phyloP scores from a whole-genome alignment of 2,888 invertebrate genomes.

The Chloroclystis v-ata region DNA sequence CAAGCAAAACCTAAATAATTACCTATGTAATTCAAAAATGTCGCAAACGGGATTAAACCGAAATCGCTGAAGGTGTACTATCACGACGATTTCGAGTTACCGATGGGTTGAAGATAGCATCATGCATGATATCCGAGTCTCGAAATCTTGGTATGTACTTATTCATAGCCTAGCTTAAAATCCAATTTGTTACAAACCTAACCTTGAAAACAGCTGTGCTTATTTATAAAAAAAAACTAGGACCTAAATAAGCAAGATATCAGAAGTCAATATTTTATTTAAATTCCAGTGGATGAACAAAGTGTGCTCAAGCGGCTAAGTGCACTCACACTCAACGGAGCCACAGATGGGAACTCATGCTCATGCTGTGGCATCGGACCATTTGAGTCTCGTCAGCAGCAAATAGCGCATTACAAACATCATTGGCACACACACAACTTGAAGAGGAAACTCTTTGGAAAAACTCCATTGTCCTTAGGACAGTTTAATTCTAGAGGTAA shows the following conservation, averaged over 20 bases:
- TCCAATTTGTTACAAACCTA: constrained; percentile 12
- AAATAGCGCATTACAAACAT: constrained; percentile 86
- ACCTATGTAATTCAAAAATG: constrained; percentile 36
- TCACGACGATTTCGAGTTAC: constrained; percentile 69
- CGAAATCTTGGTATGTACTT: constrained; percentile 63
- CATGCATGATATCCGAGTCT: constrained; percentile 78
- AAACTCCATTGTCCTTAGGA: constrained; percentile 52
- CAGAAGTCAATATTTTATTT: not conserved
- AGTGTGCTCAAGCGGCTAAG: constrained; percentile 66
- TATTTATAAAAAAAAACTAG: not conserved
- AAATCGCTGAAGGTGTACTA: constrained; percentile 72
- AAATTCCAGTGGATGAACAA: constrained; percentile 65
- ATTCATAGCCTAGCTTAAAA: not conserved
- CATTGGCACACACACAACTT: constrained; percentile 93
- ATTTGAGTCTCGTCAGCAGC: constrained; percentile 79
- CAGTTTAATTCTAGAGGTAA: constrained; percentile 57
- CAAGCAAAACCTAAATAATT: not conserved
- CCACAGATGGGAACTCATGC: constrained; percentile 60
- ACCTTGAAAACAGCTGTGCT: constrained; percentile 1
- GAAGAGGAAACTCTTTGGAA: constrained; percentile 82
- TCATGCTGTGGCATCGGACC: constrained; percentile 72
- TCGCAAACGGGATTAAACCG: constrained; percentile 53
- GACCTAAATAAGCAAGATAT: too few relatives aligned
- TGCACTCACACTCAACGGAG: constrained; percentile 57
- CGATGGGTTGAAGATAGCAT: constrained; percentile 75